Evolutionary conservation across 2,113 vertebrate species (phyloP).

Genomic region (Accipiter cooperii): DNA sequence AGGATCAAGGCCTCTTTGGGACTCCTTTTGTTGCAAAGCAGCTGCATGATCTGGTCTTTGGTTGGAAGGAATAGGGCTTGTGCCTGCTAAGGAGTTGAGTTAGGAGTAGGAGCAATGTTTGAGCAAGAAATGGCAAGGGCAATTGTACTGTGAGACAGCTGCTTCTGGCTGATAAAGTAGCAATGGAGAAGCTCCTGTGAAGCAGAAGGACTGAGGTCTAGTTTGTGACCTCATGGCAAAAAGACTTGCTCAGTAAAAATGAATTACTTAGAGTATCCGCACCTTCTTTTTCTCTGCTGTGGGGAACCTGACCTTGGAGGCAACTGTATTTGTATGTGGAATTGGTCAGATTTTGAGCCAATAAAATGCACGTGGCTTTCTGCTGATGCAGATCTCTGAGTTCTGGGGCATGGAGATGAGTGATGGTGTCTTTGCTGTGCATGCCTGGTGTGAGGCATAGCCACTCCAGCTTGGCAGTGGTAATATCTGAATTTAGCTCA

Average conservation of each 20-base stretch:
- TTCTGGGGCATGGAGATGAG: background rate
- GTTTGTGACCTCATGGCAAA: background rate
- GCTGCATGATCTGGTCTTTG: background rate
- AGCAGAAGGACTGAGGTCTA: background rate
- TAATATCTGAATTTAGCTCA: background rate
- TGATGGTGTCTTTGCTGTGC: background rate
- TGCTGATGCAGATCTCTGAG: background rate
- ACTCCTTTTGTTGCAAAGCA: background rate
- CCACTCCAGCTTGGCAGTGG: background rate
- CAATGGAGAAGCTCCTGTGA: background rate
- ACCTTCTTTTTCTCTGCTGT: background rate
- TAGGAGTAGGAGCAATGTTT: background rate
- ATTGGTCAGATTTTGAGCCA: background rate
- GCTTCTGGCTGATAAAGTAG: background rate
- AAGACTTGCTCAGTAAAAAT: background rate
- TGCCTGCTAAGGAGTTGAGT: background rate
- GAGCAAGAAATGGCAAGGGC: background rate
- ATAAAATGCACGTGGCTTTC: background rate
- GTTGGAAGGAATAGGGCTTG: background rate
- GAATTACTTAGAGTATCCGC: background rate
- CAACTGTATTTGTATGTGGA: background rate
- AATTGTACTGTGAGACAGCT: background rate
- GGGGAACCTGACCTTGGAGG: background rate
- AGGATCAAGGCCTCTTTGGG: background rate
- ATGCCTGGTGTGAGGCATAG: background rate